These are phyloP conservation scores for Protomyctophum bolini DNA, from an alignment of 2,113 vertebrate genomes.

Conservation along the genomic window DNA sequence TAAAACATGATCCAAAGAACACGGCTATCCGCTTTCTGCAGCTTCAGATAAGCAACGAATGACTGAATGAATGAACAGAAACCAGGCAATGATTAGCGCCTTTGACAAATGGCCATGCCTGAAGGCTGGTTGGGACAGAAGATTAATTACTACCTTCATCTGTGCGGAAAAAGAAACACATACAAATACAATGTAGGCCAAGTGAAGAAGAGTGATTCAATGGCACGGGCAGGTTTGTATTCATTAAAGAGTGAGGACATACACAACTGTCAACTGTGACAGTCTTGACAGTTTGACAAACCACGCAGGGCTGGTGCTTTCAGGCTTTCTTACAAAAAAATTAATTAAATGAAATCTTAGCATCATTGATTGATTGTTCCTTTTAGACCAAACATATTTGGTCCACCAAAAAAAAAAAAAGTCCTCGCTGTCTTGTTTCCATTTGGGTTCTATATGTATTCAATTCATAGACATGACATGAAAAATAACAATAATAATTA, in stretches of 20 bases:
- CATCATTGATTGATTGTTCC: no score
- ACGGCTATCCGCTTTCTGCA: conserved; percentile 44
- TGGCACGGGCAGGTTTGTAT: conserved; percentile 60
- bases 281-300: conserved; percentile 12
- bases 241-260: conserved; percentile 48
- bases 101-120: conserved; percentile 65
- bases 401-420: no score
- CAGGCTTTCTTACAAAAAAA: no score
- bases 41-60: conserved; percentile 26
- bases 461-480: no score
- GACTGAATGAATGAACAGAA: conserved; percentile 34
- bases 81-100: conserved; percentile 57
- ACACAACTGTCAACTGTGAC: neutral
- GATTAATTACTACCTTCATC: conserved; percentile 77
- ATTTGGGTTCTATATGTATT: no score
- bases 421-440: no score
- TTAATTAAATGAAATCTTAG: no score
- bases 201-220: conserved; percentile 70
- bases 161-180: conserved; percentile 74
- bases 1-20: conserved; percentile 49
- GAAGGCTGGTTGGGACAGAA: conserved; percentile 63
- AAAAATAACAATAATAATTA: no score
- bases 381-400: no score
- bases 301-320: no score
- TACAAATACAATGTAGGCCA: conserved; percentile 64